Evolutionary conservation across 2,888 invertebrate species (phyloP).

Genomic region (Autographa pulchrina): DNA sequence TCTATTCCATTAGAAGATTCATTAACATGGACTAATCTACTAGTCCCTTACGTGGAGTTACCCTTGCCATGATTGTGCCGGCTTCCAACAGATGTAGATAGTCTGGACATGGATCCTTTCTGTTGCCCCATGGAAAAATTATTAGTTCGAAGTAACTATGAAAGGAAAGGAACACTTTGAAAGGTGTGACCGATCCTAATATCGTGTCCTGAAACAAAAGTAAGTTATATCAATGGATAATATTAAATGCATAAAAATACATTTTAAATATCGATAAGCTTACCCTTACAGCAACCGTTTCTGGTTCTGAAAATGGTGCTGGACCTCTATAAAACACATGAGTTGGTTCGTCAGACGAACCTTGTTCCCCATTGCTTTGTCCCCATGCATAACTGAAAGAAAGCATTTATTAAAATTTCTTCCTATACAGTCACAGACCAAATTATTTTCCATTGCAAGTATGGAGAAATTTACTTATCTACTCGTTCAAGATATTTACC

Average conservation of each 20-base stretch:
- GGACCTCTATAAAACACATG: constrained; percentile 94
- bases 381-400: constrained; percentile 93
- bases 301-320: constrained; percentile 96
- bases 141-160: constrained; percentile 85
- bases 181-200: constrained; percentile 73
- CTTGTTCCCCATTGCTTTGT: constrained; percentile 89
- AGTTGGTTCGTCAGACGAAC: constrained; percentile 94
- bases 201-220: constrained; percentile 77
- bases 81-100: constrained; percentile 81
- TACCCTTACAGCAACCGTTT: constrained; percentile 91
- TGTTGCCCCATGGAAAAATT: constrained; percentile 85
- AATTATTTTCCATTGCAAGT: not conserved
- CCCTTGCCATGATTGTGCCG: constrained; percentile 81
- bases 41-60: constrained; percentile 70
- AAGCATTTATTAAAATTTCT: too few relatives aligned
- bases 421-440: too few relatives aligned
- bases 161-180: constrained; percentile 84
- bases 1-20: not conserved
- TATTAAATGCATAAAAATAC: too few relatives aligned
- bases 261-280: too few relatives aligned
- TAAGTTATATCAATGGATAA: too few relatives aligned
- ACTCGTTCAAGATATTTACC: constrained; percentile 70
- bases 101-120: constrained; percentile 79
- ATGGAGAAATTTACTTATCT: not conserved
- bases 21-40: constrained; percentile 36